Evolutionary conservation across 2,888 invertebrate species (phyloP).

Genomic region (Drosophila cyrtoloma): DNA sequence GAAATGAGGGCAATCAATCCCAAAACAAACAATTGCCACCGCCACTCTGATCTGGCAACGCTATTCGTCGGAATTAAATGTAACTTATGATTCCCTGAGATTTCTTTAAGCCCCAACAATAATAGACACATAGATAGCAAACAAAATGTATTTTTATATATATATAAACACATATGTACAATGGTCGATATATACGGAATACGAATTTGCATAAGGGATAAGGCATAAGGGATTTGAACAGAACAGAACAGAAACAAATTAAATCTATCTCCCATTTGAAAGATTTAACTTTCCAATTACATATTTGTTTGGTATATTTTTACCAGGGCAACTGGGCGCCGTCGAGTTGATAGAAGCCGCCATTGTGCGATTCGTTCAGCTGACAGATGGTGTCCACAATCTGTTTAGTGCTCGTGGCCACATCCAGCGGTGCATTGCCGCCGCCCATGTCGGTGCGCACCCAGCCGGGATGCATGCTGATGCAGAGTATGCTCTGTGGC

Average conservation of each 20-base stretch:
- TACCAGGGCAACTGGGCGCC: slow-evolving; percentile 92
- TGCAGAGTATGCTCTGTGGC: slow-evolving; percentile 90
- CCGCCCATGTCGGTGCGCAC: slow-evolving; percentile 96
- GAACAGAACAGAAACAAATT: background rate
- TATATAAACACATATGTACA: slow-evolving; percentile 8
- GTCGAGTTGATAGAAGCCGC: slow-evolving; percentile 92
- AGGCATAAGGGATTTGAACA: background rate
- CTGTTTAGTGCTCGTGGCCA: slow-evolving; percentile 88
- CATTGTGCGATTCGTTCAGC: slow-evolving; percentile 89
- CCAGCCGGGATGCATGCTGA: slow-evolving; percentile 95
- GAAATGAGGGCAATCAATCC: slow-evolving; percentile 17
- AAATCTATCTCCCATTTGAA: background rate
- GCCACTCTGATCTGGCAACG: slow-evolving; percentile 9
- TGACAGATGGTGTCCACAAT: slow-evolving; percentile 89
- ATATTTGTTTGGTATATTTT: background rate
- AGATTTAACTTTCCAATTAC: background rate
- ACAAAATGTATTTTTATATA: slow-evolving; percentile 8
- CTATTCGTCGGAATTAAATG: background rate
- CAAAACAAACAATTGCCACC: slow-evolving; percentile 40
- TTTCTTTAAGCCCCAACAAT: slow-evolving; percentile 34
- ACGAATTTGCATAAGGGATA: background rate
- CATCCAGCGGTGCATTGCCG: slow-evolving; percentile 90
- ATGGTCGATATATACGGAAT: background rate
- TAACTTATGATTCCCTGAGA: slow-evolving; percentile 16
- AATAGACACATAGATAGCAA: slow-evolving; percentile 34